Evolutionary conservation across 2,797 vertebrate genomes (phyloP).

Genomic region (Fratercula arctica): DNA sequence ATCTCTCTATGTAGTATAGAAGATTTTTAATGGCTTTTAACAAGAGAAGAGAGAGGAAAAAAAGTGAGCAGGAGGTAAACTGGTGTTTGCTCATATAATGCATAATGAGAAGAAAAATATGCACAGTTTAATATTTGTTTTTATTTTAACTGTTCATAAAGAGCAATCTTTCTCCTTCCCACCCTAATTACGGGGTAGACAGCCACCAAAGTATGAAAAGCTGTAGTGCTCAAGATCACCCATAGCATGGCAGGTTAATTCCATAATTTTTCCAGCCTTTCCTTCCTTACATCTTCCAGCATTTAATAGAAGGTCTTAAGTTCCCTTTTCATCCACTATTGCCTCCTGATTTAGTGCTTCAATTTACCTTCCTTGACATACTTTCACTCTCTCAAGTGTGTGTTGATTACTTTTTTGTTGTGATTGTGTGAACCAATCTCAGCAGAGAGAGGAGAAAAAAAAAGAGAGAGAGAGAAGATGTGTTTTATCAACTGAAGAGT

Average conservation of each 20-base stretch:
- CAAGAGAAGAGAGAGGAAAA: background rate
- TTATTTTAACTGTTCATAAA: conserved; percentile 7
- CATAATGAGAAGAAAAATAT: background rate
- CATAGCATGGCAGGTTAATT: conserved; percentile 18
- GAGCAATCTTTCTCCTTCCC: background rate
- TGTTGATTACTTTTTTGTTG: conserved; percentile 55
- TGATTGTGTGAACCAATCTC: conserved; percentile 30
- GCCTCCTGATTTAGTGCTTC: conserved; percentile 55
- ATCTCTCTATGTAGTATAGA: background rate
- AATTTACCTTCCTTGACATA: conserved; percentile 44
- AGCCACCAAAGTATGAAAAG: background rate
- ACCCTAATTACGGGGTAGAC: conserved; percentile 2
- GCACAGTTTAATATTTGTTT: conserved; percentile 14
- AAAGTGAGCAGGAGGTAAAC: background rate
- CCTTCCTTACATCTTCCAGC: background rate
- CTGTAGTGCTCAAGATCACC: background rate
- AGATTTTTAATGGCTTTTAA: conserved; percentile 11
- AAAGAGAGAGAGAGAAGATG: background rate
- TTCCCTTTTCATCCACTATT: conserved; percentile 41
- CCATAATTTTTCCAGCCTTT: background rate
- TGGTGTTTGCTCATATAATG: background rate
- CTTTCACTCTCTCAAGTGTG: conserved; percentile 36
- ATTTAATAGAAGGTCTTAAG: background rate
- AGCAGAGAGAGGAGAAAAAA: background rate
- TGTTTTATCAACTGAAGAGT: conserved; percentile 1